phyloP scores from a whole-genome alignment of 53 echinoderm and acorn worm species.

The Astropecten irregularis region DNA sequence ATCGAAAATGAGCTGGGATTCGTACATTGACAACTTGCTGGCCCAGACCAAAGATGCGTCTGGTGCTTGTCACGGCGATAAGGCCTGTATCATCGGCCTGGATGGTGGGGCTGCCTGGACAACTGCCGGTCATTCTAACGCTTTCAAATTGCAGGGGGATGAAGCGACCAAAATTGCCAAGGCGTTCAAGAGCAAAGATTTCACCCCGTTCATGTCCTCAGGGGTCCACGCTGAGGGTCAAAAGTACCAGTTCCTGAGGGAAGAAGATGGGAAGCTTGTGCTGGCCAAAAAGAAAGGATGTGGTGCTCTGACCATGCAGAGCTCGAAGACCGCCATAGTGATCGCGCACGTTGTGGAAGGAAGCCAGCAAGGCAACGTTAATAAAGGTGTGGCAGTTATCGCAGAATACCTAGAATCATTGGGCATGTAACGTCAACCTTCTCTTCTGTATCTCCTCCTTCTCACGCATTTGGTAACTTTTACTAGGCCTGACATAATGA shows the following conservation, averaged over 20 bases:
- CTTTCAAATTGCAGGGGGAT: conserved; percentile 3
- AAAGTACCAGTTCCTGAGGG: conserved; percentile 79
- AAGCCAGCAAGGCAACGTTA: conserved; percentile 71
- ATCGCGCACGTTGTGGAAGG: conserved; percentile 72
- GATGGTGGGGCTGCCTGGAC: conserved; percentile 73
- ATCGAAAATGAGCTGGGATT: conserved; percentile 75
- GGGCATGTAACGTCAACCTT: conserved; percentile 74
- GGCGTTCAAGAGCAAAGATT: conserved; percentile 68
- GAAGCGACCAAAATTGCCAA: conserved; percentile 61
- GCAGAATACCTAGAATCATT: conserved; percentile 77
- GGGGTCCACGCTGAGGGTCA: conserved; percentile 50
- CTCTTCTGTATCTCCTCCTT: no score
- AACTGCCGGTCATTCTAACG: conserved; percentile 42
- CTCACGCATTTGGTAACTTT: no score
- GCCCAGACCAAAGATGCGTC: conserved; percentile 69
- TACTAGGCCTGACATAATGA: no score
- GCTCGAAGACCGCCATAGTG: conserved; percentile 78
- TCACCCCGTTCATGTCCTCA: conserved; percentile 56
- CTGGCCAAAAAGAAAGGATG: conserved; percentile 68
- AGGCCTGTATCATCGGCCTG: conserved; percentile 67
- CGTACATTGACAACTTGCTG: conserved; percentile 80
- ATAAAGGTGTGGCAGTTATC: conserved; percentile 76
- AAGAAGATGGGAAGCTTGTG: conserved; percentile 68
- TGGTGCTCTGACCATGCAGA: conserved; percentile 67
- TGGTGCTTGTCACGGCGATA: conserved; percentile 65